phyloP scores from a whole-genome alignment of 2,797 vertebrate species.

The Oreortyx pictus region DNA sequence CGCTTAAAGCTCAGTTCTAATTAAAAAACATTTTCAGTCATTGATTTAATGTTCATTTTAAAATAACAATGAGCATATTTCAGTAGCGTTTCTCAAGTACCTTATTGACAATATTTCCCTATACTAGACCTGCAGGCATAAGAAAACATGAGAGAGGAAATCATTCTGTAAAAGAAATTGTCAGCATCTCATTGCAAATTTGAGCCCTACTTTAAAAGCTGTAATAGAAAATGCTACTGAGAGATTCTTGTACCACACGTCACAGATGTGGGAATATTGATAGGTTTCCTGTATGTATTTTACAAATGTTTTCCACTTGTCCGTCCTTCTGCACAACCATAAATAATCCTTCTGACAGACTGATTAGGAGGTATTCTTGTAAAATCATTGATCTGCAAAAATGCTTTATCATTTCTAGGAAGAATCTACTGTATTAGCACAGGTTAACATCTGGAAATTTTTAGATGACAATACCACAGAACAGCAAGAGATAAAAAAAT shows the following conservation, averaged over 20 bases:
- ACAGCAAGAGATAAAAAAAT: not conserved
- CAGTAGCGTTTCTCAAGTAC: not conserved
- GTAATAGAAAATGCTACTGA: not conserved
- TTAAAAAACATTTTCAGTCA: too few species aligned
- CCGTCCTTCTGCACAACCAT: not conserved
- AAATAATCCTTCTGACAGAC: not conserved
- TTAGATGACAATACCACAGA: not conserved
- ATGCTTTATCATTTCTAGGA: not conserved
- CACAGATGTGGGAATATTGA: not conserved
- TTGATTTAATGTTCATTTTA: not conserved
- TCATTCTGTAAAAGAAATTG: not conserved
- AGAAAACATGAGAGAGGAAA: not conserved
- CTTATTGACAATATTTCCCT: not conserved
- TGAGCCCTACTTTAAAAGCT: not conserved
- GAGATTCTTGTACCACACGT: not conserved
- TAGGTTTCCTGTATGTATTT: not conserved
- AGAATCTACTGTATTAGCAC: not conserved
- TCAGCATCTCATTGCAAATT: not conserved
- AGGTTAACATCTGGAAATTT: not conserved
- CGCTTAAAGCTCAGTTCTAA: not conserved
- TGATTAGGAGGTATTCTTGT: not conserved
- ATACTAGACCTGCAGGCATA: too few species aligned
- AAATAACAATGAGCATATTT: not conserved
- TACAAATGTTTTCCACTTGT: not conserved
- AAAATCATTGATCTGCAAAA: not conserved